phyloP scores from a whole-genome alignment of 2,888 invertebrate genomes.

The Gryllus longicercus region DNA sequence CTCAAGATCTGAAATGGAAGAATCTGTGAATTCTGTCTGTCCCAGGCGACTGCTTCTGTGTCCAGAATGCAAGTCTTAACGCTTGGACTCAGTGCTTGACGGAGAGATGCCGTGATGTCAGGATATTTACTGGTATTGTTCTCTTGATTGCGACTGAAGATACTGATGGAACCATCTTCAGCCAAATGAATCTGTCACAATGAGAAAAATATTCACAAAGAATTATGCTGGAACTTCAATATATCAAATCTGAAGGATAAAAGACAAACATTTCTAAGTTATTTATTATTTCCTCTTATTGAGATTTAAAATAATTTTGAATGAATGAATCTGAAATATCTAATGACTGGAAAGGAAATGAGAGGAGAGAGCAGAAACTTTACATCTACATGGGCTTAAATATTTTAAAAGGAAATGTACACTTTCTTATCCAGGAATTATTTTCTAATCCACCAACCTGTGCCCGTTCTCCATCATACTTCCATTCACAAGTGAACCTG shows the following conservation, averaged over 20 bases:
- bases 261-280: too few relatives aligned
- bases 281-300: too few relatives aligned
- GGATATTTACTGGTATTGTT: conserved; percentile 94
- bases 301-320: too few relatives aligned
- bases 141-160: conserved; percentile 96
- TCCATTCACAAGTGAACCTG: conserved; percentile 96
- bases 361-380: too few relatives aligned
- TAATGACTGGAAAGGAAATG: too few relatives aligned
- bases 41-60: conserved; percentile 97
- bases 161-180: conserved; percentile 65
- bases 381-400: neutral
- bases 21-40: conserved; percentile 78
- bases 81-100: conserved; percentile 51
- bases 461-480: conserved; percentile 98
- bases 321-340: too few relatives aligned
- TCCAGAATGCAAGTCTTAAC: conserved; percentile 87
- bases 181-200: conserved; percentile 66
- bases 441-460: conserved; percentile 58
- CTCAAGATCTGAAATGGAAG: conserved; percentile 94
- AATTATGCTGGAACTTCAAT: too few relatives aligned
- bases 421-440: neutral
- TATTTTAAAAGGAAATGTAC: neutral
- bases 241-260: too few relatives aligned
- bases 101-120: conserved; percentile 76
- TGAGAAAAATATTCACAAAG: too few relatives aligned